Evolutionary conservation across 2,888 invertebrate species (phyloP).

Genomic region (Athrips mouffetella): DNA sequence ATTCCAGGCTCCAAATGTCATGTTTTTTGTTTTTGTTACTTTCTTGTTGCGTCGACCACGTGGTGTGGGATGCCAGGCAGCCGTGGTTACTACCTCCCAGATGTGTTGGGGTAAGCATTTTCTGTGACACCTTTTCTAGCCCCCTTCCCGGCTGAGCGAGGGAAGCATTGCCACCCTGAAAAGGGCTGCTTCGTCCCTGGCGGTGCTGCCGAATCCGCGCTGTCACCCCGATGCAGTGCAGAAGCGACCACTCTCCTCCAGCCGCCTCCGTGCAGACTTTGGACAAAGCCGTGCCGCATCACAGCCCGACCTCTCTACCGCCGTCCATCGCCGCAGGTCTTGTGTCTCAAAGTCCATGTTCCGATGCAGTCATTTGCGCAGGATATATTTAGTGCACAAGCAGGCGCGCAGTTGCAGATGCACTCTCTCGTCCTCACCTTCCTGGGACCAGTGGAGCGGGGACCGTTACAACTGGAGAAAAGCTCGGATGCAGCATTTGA

Average conservation of each 20-base stretch:
- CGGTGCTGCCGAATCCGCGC: conserved; percentile 23
- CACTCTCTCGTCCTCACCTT: conserved; percentile 10
- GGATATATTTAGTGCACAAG: conserved; percentile 14
- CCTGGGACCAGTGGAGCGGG: conserved; percentile 14
- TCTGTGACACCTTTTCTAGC: conserved; percentile 24
- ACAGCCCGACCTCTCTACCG: conserved; percentile 14
- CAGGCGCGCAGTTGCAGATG: conserved; percentile 12
- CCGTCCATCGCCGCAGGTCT: conserved; percentile 8
- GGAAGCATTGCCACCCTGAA: conserved; percentile 30
- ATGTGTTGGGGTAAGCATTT: conserved; percentile 11
- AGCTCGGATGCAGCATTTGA: conserved; percentile 16
- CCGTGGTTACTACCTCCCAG: conserved; percentile 16
- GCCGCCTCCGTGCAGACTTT: conserved; percentile 22
- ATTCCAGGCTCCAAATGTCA: background rate
- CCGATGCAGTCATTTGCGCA: conserved; percentile 14
- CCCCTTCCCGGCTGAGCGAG: no score
- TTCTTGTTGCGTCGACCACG: background rate
- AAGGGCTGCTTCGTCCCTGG: conserved; percentile 22
- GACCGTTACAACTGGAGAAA: conserved; percentile 13
- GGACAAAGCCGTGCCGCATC: conserved; percentile 11
- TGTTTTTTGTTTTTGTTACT: background rate
- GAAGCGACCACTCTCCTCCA: conserved; percentile 23
- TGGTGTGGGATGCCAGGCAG: conserved; percentile 13
- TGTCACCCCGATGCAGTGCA: conserved; percentile 19
- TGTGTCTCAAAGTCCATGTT: conserved; percentile 1